A percentile compares a stretch with the other conserved stretches of the same genome.
Conservation (phyloP, 2,888 invertebrate species). For the Caenorhabditis plicata region DNA sequence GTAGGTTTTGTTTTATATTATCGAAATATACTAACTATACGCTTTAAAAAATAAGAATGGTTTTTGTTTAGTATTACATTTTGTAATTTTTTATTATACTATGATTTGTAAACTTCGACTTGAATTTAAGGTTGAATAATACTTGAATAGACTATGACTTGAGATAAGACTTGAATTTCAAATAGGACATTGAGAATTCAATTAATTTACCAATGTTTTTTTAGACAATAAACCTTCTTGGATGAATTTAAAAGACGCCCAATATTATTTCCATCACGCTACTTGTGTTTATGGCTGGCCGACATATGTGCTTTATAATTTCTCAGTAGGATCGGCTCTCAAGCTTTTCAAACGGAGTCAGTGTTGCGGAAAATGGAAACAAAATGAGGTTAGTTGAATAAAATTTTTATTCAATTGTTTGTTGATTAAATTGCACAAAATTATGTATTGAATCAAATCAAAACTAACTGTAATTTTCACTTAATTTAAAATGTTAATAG, state of each 20-base stretch:
- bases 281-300: slow-evolving; percentile 87
- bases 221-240: slow-evolving; percentile 18
- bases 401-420: not conserved
- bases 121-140: too few relatives aligned
- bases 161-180: too few relatives aligned
- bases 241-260: slow-evolving; percentile 41
- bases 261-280: slow-evolving; percentile 73
- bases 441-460: too few relatives aligned
- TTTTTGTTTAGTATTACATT: too few relatives aligned
- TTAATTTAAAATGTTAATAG: too few relatives aligned
- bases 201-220: slow-evolving; percentile 1
- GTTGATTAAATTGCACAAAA: too few relatives aligned
- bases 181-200: too few relatives aligned
- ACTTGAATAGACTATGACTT: too few relatives aligned
- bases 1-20: slow-evolving; percentile 5
- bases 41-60: too few relatives aligned
- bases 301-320: slow-evolving; percentile 71
- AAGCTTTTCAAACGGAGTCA: slow-evolving; percentile 38
- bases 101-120: too few relatives aligned
- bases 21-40: not conserved
- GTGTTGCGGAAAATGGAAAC: slow-evolving; percentile 43
- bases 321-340: slow-evolving; percentile 31
- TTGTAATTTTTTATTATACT: too few relatives aligned
- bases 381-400: slow-evolving; percentile 37
- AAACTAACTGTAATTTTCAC: too few relatives aligned